Evolutionary conservation across 1,140 invertebrate species (phyloP).

Genomic region (Rhyzopertha dominica): DNA sequence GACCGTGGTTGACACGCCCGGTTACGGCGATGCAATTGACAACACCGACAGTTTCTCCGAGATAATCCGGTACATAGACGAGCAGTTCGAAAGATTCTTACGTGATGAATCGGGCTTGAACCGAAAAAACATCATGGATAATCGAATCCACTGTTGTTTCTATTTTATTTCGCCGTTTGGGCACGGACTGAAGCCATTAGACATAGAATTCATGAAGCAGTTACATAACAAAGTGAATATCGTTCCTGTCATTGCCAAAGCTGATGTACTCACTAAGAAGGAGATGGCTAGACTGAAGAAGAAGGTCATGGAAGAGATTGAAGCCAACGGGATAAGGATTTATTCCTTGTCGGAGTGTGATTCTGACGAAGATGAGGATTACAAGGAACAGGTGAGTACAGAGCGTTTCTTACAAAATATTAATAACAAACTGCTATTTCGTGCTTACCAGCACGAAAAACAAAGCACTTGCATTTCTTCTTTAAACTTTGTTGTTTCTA

Average conservation of each 20-base stretch:
- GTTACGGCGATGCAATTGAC: constrained; percentile 98
- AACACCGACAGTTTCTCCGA: constrained; percentile 90
- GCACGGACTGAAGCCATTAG: constrained; percentile 86
- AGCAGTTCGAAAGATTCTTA: constrained; percentile 88
- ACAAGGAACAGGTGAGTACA: constrained; percentile 79
- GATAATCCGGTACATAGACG: constrained; percentile 90
- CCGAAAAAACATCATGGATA: constrained; percentile 86
- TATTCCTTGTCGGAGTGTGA: constrained; percentile 96
- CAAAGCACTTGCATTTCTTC: too few species aligned
- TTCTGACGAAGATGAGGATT: constrained; percentile 91
- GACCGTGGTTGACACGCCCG: constrained; percentile 95
- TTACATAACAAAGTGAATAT: constrained; percentile 98
- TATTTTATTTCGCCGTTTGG: constrained; percentile 99
- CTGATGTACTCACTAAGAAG: constrained; percentile 94
- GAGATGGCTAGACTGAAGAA: constrained; percentile 87
- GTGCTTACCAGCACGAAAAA: too few species aligned
- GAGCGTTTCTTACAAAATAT: too few species aligned
- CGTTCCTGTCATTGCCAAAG: constrained; percentile 98
- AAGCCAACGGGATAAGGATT: constrained; percentile 80
- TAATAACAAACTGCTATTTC: too few species aligned
- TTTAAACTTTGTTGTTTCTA: too few species aligned
- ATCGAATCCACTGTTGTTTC: constrained; percentile 94
- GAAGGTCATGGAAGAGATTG: constrained; percentile 79
- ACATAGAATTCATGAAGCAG: constrained; percentile 99
- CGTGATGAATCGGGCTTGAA: constrained; percentile 89